These are phyloP conservation scores for Nebria ingens DNA, from an alignment of 1,140 invertebrate species.

Conservation along the genomic window DNA sequence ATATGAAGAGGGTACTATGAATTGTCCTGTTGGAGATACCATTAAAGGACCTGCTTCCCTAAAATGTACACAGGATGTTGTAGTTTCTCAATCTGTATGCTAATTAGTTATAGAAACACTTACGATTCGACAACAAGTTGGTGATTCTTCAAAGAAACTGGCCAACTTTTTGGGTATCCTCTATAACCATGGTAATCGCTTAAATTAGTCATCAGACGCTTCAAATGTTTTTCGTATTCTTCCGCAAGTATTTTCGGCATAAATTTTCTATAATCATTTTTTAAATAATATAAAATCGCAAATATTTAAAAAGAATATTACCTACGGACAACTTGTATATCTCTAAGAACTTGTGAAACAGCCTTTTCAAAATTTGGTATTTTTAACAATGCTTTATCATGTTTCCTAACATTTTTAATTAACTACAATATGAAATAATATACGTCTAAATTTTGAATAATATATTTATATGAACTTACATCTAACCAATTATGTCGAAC, in stretches of 20 bases:
- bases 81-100: neutral
- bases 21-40: slow-evolving; percentile 87
- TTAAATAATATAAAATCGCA: slow-evolving; percentile 13
- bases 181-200: slow-evolving; percentile 63
- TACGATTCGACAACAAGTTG: slow-evolving; percentile 87
- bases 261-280: slow-evolving; percentile 58
- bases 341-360: slow-evolving; percentile 64
- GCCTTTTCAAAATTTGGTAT: slow-evolving; percentile 77
- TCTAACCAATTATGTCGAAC: slow-evolving; percentile 85
- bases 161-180: slow-evolving; percentile 62
- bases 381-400: slow-evolving; percentile 58
- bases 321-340: slow-evolving; percentile 76
- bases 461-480: slow-evolving; percentile 40
- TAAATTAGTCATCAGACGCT: slow-evolving; percentile 69
- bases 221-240: slow-evolving; percentile 70
- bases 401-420: slow-evolving; percentile 68
- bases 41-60: slow-evolving; percentile 84
- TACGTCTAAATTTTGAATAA: slow-evolving; percentile 9
- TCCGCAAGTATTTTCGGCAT: slow-evolving; percentile 77
- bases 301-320: slow-evolving; percentile 28
- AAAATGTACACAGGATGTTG: no score
- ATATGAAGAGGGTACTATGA: slow-evolving; percentile 82
- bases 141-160: slow-evolving; percentile 54
- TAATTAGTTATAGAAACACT: slow-evolving; percentile 33
- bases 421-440: slow-evolving; percentile 42